These are phyloP conservation scores for Gila robusta DNA, from an alignment of 2,797 vertebrate species.

Conservation along the genomic window DNA sequence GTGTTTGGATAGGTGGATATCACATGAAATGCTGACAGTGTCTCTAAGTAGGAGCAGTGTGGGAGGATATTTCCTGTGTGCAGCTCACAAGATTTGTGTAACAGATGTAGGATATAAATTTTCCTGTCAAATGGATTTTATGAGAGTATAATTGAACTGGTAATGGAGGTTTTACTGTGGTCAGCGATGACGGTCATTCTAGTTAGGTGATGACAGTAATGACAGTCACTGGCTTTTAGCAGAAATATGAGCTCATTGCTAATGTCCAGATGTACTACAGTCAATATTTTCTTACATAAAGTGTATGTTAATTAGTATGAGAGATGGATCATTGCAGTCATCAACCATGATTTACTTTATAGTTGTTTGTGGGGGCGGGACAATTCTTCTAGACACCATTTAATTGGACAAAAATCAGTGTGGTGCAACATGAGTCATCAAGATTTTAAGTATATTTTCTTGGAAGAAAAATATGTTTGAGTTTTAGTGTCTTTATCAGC, in stretches of 20 bases:
- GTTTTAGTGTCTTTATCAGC: not conserved
- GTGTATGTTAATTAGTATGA: slow-evolving; percentile 3
- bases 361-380: not conserved
- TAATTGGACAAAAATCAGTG: not conserved
- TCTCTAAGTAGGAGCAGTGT: not conserved
- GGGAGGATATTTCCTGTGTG: slow-evolving; percentile 19
- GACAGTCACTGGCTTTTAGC: slow-evolving; percentile 64
- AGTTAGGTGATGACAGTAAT: slow-evolving; percentile 53
- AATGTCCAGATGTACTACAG: slow-evolving; percentile 7
- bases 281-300: slow-evolving; percentile 37
- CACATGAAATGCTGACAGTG: not conserved
- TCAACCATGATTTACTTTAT: not conserved
- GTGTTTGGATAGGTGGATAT: not conserved
- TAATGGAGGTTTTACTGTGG: slow-evolving; percentile 59
- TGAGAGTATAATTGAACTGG: slow-evolving; percentile 57
- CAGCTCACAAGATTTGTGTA: slow-evolving; percentile 1
- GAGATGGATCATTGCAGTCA: not conserved
- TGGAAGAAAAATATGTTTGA: not conserved
- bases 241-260: slow-evolving; percentile 64
- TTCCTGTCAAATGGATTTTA: slow-evolving; percentile 56
- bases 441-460: not conserved
- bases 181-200: slow-evolving; percentile 37
- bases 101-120: slow-evolving; percentile 36
- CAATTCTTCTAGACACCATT: not conserved
- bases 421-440: not conserved